phyloP scores from a whole-genome alignment of 2,113 vertebrate genomes.

The Ciconia boyciana region DNA sequence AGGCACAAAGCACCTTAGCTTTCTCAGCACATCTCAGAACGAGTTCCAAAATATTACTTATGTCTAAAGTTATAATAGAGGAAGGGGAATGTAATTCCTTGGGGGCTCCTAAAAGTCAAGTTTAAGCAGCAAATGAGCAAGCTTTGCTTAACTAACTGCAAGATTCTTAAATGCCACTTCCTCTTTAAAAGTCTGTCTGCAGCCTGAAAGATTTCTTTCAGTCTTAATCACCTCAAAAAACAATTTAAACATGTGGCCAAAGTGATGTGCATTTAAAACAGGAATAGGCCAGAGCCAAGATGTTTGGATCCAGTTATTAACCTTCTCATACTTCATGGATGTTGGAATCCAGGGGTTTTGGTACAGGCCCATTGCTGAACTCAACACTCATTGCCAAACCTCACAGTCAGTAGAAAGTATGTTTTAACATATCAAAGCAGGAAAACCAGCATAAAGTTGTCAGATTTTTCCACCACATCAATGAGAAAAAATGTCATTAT shows the following conservation, averaged over 20 bases:
- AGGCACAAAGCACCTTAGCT: background rate
- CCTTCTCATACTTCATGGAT: background rate
- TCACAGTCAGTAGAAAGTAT: slow-evolving; percentile 42
- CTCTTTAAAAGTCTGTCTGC: slow-evolving; percentile 28
- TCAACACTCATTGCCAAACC: slow-evolving; percentile 16
- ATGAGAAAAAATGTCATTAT: slow-evolving; percentile 28
- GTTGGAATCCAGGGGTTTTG: slow-evolving; percentile 5
- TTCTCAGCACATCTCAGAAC: background rate
- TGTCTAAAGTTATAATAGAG: slow-evolving; percentile 11
- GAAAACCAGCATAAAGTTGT: slow-evolving; percentile 26
- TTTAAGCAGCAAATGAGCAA: slow-evolving; percentile 63
- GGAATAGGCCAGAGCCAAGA: slow-evolving; percentile 9
- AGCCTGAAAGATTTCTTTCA: slow-evolving; percentile 27
- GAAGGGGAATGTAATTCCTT: slow-evolving; percentile 7
- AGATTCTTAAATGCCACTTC: slow-evolving; percentile 23
- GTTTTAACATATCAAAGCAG: slow-evolving; percentile 34
- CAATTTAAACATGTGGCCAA: slow-evolving; percentile 9
- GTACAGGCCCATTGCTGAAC: slow-evolving; percentile 5
- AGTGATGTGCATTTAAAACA: slow-evolving; percentile 4
- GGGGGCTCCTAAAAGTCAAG: slow-evolving; percentile 48
- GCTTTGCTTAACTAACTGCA: slow-evolving; percentile 18
- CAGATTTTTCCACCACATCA: slow-evolving; percentile 46
- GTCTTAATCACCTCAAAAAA: slow-evolving; percentile 6
- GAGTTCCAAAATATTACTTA: background rate
- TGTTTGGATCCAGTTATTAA: slow-evolving; percentile 26